phyloP scores from a whole-genome alignment of 1,140 invertebrate genomes.

The Doryteuthis pealeii region DNA sequence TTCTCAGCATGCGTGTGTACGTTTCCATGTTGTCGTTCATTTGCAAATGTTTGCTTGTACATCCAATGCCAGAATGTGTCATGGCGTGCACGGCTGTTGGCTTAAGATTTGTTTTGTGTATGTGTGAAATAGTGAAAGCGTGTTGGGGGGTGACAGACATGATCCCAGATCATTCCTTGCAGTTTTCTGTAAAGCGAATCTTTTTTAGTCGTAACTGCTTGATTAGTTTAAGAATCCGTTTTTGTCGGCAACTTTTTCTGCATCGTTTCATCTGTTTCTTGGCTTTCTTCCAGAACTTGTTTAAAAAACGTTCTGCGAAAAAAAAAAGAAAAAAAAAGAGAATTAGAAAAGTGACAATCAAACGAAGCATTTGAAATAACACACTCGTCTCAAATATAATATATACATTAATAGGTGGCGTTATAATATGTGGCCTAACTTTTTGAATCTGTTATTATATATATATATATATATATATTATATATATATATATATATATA shows the following conservation, averaged over 20 bases:
- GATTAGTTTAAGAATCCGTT: background rate
- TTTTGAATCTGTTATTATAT: no score
- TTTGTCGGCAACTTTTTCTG: conserved; percentile 7
- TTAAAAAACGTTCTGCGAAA: background rate
- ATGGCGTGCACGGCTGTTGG: no score
- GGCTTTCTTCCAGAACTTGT: background rate
- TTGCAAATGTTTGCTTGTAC: no score
- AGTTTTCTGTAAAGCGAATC: conserved; percentile 7
- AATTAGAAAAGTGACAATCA: background rate
- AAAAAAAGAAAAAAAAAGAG: background rate
- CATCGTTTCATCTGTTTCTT: conserved; percentile 10
- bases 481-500: no score
- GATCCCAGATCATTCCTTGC: background rate
- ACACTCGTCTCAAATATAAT: background rate
- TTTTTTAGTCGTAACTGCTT: conserved; percentile 5
- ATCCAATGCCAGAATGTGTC: no score
- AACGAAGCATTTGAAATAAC: background rate
- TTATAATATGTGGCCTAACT: background rate
- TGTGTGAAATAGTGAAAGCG: no score
- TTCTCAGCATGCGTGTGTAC: no score
- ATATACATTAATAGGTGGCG: background rate
- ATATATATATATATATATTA: no score
- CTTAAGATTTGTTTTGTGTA: no score
- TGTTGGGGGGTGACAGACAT: no score
- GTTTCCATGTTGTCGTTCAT: no score